These are phyloP conservation scores for Latrodectus geometricus DNA, from an alignment of 1,140 invertebrate genomes.

Conservation along the genomic window DNA sequence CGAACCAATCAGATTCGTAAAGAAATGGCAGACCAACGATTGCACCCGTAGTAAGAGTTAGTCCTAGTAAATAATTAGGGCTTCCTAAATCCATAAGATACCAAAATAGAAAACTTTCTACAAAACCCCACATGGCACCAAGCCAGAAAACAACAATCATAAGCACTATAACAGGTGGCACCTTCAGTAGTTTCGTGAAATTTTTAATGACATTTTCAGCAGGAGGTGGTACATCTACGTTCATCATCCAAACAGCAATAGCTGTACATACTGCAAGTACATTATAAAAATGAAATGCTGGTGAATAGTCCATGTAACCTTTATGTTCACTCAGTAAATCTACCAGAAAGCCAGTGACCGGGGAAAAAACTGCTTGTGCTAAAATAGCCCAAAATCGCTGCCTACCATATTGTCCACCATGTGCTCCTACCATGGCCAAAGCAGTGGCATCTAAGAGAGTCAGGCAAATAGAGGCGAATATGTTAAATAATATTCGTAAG, in stretches of 20 bases:
- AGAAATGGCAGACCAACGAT: constrained; percentile 82
- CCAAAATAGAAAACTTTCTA: constrained; percentile 90
- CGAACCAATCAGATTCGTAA: constrained; percentile 82
- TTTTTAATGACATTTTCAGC: constrained; percentile 79
- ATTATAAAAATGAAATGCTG: constrained; percentile 84
- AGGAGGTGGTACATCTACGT: constrained; percentile 82
- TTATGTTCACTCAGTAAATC: constrained; percentile 75
- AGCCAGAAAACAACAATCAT: constrained; percentile 80
- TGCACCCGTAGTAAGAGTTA: constrained; percentile 84
- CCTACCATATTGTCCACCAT: constrained; percentile 83
- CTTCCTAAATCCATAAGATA: constrained; percentile 83
- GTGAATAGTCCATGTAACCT: constrained; percentile 73
- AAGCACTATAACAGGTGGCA: constrained; percentile 80
- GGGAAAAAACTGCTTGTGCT: constrained; percentile 83
- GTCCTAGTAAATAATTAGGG: constrained; percentile 83
- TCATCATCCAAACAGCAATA: constrained; percentile 78
- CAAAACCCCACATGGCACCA: constrained; percentile 84
- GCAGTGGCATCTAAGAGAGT: constrained; percentile 87
- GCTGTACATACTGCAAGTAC: constrained; percentile 78
- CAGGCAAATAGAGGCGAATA: constrained; percentile 81
- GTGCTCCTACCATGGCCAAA: constrained; percentile 81
- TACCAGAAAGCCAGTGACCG: constrained; percentile 80
- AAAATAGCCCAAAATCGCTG: constrained; percentile 83
- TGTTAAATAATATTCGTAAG: constrained; percentile 79
- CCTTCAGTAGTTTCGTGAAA: constrained; percentile 78